Percentiles rank a stretch among this genome's conserved stretches.
phyloP scores from a whole-genome alignment of 2,797 vertebrate genomes.

The Lacerta agilis region DNA sequence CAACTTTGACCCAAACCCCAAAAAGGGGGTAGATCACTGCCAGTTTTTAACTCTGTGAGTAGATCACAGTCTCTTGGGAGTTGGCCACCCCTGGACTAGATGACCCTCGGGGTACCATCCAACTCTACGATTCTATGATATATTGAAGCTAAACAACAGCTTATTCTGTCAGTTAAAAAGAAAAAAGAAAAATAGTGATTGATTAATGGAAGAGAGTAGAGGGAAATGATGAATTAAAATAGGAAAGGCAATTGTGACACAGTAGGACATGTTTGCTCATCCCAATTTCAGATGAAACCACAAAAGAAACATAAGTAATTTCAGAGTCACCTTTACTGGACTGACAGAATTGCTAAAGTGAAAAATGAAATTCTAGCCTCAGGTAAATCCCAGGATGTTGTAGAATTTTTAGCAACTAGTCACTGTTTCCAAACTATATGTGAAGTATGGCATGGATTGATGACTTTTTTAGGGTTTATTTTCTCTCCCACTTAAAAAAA shows the following conservation, averaged over 20 bases:
- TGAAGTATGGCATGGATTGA: slow-evolving; percentile 35
- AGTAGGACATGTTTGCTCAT: background rate
- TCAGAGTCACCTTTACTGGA: slow-evolving; percentile 44
- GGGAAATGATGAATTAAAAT: background rate
- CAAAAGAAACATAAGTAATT: slow-evolving; percentile 54
- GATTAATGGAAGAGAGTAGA: background rate
- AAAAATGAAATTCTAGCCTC: slow-evolving; percentile 28
- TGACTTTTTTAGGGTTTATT: background rate
- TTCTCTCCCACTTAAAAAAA: background rate
- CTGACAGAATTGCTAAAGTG: slow-evolving; percentile 24
- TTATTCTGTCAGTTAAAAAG: background rate
- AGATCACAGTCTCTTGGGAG: too few relatives aligned
- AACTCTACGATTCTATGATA: background rate
- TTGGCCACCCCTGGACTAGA: too few relatives aligned
- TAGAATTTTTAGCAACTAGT: background rate
- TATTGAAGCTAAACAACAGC: background rate
- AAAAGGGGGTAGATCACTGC: too few relatives aligned
- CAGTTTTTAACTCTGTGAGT: too few relatives aligned
- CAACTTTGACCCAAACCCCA: too few relatives aligned
- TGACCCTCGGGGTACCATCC: too few relatives aligned
- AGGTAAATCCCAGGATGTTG: slow-evolving; percentile 19
- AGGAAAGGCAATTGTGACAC: background rate
- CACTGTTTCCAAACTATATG: background rate
- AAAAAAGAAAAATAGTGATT: background rate
- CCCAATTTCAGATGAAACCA: slow-evolving; percentile 43